These are phyloP conservation scores for Terrapene triunguis DNA, from an alignment of 2,113 vertebrate species.

Conservation along the genomic window DNA sequence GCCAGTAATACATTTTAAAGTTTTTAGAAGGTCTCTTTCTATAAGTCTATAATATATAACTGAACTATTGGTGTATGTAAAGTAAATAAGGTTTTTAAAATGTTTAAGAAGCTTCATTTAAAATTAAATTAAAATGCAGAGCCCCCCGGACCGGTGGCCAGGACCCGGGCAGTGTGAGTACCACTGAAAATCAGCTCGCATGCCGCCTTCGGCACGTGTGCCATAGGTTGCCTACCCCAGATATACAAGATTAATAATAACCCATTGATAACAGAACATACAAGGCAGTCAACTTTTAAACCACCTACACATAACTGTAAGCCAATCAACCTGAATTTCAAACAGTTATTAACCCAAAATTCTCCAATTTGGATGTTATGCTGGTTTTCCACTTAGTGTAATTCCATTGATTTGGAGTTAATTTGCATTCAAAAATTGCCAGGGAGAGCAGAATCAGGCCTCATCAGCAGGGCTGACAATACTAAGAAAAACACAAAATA, in stretches of 20 bases:
- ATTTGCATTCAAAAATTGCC: slow-evolving; percentile 10
- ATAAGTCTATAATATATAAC: too few species aligned
- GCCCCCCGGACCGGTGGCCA: too few species aligned
- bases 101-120: too few species aligned
- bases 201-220: too few species aligned
- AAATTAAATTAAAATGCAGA: too few species aligned
- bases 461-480: background rate
- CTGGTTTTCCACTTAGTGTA: background rate
- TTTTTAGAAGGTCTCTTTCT: too few species aligned
- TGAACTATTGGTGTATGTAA: too few species aligned
- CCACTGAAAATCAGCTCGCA: too few species aligned
- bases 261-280: background rate
- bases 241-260: background rate
- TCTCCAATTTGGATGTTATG: background rate
- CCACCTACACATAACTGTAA: background rate
- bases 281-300: background rate
- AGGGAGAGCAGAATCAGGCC: slow-evolving; percentile 20
- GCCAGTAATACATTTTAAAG: too few species aligned
- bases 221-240: too few species aligned
- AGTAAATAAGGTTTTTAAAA: too few species aligned
- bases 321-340: background rate
- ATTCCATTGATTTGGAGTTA: background rate
- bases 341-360: background rate
- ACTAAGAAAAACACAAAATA: background rate
- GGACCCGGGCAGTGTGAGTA: too few species aligned